Evolutionary conservation across 2,113 vertebrate genomes (phyloP).

Genomic region (Ceuthmochares aereus): DNA sequence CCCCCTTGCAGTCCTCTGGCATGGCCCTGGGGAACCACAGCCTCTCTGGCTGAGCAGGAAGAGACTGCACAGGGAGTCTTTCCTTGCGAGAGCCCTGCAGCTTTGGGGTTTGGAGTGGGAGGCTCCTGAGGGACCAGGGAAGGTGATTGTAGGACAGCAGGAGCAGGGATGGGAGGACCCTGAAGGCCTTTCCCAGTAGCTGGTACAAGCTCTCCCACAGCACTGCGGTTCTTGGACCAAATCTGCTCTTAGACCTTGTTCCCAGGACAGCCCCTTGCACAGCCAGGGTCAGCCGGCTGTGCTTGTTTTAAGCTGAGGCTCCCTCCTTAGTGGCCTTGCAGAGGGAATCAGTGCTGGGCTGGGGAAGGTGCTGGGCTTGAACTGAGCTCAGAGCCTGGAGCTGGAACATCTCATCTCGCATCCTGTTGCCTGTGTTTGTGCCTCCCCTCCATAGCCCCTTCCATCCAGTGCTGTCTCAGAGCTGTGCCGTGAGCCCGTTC

Average conservation of each 20-base stretch:
- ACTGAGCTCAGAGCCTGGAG: background rate
- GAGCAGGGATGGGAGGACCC: background rate
- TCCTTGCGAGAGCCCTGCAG: background rate
- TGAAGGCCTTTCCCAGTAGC: background rate
- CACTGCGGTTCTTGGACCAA: background rate
- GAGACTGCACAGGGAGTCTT: background rate
- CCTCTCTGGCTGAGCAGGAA: background rate
- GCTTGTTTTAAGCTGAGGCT: background rate
- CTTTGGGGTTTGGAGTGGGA: background rate
- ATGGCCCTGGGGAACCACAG: background rate
- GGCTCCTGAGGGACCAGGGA: background rate
- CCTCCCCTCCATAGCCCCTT: background rate
- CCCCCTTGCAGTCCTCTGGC: background rate
- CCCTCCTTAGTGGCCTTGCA: background rate
- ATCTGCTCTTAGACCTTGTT: background rate
- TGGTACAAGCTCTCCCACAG: background rate
- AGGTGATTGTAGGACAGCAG: background rate
- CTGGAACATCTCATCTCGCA: background rate
- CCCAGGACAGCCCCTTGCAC: background rate
- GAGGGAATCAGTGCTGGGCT: background rate
- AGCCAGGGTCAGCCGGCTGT: background rate
- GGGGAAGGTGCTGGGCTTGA: background rate
- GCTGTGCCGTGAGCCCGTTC: rapidly evolving
- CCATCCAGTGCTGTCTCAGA: background rate
- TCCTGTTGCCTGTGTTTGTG: background rate